Base-by-base conservation (phyloP, 2,888 invertebrate species). In the Yponomeuta malinellus region DNA sequence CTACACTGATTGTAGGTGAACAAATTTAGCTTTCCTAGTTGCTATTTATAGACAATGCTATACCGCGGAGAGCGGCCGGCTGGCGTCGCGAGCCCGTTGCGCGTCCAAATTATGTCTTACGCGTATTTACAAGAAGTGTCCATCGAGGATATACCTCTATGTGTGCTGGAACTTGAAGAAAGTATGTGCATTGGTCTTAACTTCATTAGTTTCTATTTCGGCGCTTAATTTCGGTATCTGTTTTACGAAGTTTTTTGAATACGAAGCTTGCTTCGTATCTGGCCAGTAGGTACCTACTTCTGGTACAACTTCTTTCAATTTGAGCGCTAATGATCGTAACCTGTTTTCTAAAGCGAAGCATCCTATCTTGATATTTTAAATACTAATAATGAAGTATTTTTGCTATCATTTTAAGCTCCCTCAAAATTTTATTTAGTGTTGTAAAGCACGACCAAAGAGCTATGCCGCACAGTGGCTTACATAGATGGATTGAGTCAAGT, bases 101-200 rank as follows among this genome's bases (percentile, higher is more conserved):
- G 69, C 72, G 72, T 72, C 75, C 71, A 76, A 78, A 77, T 12
- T 75, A 90, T 90, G 89, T 84, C 90, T 76, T 81, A 82, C 77
- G 76, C 79, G 72, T 89, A 88, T 81, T 77, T 90, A 76, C 82
- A 81, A 73, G 88, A 89, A 74, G 77, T 90, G 70, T 80, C 88
- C 71, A 77, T 87, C 69, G 90, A 93, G 73, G 92, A 93, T 81
- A 89, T 93, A 81, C 93, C 93, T n/a, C 78, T 93, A 48, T 92
- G 92, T 80, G 92, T 93, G 65, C 83, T 93, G 71, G 90, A 92
- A 79, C 89, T 85, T 80, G 89, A 90, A 73, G 78, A 85, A 73
- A 79, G 83, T 84, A 79, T 75, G 81, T 80, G 70, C 67, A 37
- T 59, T 43, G 9, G 0, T 12, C 52, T 37, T 48, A 59, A 65